A percentile compares a stretch with the other conserved stretches of the same genome.
Evolutionary conservation across 2,113 vertebrate species (phyloP).

Genomic region (Fregetta grallaria): DNA sequence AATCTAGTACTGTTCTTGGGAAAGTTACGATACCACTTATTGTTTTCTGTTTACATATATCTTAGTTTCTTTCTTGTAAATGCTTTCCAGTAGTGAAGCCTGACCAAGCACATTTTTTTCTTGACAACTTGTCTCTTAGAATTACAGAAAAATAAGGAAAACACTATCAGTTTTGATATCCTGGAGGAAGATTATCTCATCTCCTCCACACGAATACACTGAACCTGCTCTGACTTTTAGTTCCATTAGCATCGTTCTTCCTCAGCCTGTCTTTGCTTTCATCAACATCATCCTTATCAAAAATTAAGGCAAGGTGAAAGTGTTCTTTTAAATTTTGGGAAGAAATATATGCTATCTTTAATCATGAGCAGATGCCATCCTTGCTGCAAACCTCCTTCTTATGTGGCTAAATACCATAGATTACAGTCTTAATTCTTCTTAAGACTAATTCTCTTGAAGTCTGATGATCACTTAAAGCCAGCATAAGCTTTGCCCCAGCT

Average conservation of each 20-base stretch:
- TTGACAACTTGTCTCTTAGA: neutral
- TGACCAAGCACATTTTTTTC: neutral
- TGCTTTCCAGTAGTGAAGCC: neutral
- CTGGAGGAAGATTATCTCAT: neutral
- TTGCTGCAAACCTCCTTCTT: neutral
- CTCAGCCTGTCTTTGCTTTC: neutral
- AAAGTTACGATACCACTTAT: neutral
- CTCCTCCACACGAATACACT: neutral
- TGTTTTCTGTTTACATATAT: neutral
- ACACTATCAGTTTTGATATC: neutral
- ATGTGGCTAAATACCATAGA: neutral
- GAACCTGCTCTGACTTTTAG: neutral
- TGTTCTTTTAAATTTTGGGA: constrained; percentile 4
- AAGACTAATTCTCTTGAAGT: neutral
- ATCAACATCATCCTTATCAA: neutral
- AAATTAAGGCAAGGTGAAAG: constrained; percentile 45
- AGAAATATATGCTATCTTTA: neutral
- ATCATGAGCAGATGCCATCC: constrained; percentile 5
- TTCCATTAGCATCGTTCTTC: neutral
- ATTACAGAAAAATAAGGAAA: neutral
- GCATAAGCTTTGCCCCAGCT: neutral
- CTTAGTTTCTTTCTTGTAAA: neutral
- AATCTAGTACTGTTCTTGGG: neutral
- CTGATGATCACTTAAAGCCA: constrained; percentile 1
- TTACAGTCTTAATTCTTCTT: neutral